Evolutionary conservation across 2,888 invertebrate genomes (phyloP), one percentile per base, ranked within the genome.

Genomic region (Hemistola chrysoprasaria): DNA sequence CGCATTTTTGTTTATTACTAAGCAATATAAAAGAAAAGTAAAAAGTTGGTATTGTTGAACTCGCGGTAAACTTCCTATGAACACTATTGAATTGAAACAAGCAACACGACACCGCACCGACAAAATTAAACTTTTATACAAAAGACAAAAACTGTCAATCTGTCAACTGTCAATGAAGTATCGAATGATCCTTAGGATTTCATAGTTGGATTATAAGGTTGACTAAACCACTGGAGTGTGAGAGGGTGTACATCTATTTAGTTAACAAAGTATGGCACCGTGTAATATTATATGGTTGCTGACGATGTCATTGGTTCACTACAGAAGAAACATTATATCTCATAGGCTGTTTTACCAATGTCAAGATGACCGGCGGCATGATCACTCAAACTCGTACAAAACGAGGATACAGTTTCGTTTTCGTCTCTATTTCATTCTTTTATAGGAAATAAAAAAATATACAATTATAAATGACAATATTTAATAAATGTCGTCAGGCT

Each of bases 231-330:
- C 38, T 74, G 71, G 59, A 61, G 77, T 71, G 74, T 77, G 69
- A 77, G 65, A 65, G 72, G 65, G 62, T 71, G 72, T 77, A 71
- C 76, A 68, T 75, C 76, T 80, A 82, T 81, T n/a, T 77, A 78
- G 66, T 62, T 69, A 62, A 77, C 70, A 71, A 78, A 78, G 78
- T 74, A 78, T 76, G 67, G 73, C 75, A 74, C 72, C 71, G 56
- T 75, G 78, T 76, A 81, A 81, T 71, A 67, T 71, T 79, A 81
- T 79, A 82, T 68, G 74, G 74, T 67, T 71, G 64, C 66, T 57
- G 70, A 37, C 71, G 72, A 75, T 83, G 85, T 81, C 84, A 84
- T 78, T 84, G 77, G 81, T 80, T 73, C 70, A 74, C 63, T 78
- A 60, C 63, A 56, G 59, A 53, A 60, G 84, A 70, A 84, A 87